These are phyloP conservation scores for Brachynemurus nebulosus DNA, from an alignment of 2,888 invertebrate species.

Conservation along the genomic window DNA sequence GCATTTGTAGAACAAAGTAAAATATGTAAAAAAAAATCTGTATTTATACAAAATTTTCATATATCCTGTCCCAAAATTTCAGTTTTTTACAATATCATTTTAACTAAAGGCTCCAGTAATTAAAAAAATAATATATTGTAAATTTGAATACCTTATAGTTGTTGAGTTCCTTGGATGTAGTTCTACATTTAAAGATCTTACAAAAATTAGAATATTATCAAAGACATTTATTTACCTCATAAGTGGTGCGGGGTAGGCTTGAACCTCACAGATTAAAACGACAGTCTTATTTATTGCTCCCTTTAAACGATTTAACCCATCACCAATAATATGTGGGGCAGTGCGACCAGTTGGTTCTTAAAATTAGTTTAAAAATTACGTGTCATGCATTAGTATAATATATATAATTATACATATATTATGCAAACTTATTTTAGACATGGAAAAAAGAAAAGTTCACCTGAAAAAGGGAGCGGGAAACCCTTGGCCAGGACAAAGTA, in stretches of 20 bases:
- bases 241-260: conserved; percentile 39
- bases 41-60: neutral
- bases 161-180: too few relatives aligned
- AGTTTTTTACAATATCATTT: too few relatives aligned
- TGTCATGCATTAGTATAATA: too few relatives aligned
- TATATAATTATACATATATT: too few relatives aligned
- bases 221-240: conserved; percentile 42
- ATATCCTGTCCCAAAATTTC: conserved; percentile 1
- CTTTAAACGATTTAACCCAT: conserved; percentile 39
- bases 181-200: too few relatives aligned
- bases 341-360: conserved; percentile 40
- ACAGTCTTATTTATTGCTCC: conserved; percentile 20
- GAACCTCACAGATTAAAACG: conserved; percentile 38
- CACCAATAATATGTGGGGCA: conserved; percentile 35
- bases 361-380: neutral
- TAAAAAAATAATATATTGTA: too few relatives aligned
- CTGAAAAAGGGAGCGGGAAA: conserved; percentile 20
- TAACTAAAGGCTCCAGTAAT: too few relatives aligned
- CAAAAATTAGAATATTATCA: too few relatives aligned
- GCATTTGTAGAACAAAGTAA: conserved; percentile 5
- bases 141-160: too few relatives aligned
- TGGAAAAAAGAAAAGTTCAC: conserved; percentile 11
- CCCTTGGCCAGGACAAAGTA: conserved; percentile 26
- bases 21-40: conserved; percentile 9
- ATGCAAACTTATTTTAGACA: neutral